Evolutionary conservation across 2,797 vertebrate species (phyloP).

Genomic region (Decapterus maruadsi): DNA sequence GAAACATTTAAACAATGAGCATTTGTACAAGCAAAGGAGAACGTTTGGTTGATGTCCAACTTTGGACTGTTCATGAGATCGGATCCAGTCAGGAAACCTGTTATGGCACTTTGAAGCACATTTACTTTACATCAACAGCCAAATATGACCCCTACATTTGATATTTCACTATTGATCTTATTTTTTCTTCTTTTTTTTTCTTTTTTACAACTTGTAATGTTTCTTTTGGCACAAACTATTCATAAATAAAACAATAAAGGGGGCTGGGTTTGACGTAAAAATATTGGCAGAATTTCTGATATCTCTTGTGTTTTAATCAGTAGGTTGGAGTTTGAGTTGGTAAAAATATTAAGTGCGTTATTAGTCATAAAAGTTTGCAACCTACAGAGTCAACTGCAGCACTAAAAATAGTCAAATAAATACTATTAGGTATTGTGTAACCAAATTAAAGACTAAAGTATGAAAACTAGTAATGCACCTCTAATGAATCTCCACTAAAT

Average conservation of each 20-base stretch:
- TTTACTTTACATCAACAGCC: constrained; percentile 61
- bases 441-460: constrained; percentile 27
- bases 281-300: constrained; percentile 2
- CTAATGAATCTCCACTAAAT: constrained; percentile 43
- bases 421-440: not conserved
- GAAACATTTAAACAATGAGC: constrained; percentile 69
- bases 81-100: constrained; percentile 67
- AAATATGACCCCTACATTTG: constrained; percentile 51
- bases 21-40: constrained; percentile 76
- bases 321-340: constrained; percentile 11
- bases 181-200: not conserved
- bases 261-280: not conserved
- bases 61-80: constrained; percentile 60
- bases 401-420: constrained; percentile 32
- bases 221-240: constrained; percentile 41
- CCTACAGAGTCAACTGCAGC: constrained; percentile 7
- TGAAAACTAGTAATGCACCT: constrained; percentile 28
- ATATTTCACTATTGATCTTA: constrained; percentile 1
- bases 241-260: constrained; percentile 22
- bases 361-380: constrained; percentile 18
- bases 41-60: constrained; percentile 65
- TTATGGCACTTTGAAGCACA: constrained; percentile 80
- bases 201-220: not conserved
- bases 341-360: constrained; percentile 33
- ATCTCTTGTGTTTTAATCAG: constrained; percentile 4